Percentiles rank a stretch among this genome's conserved stretches.
phyloP scores from a whole-genome alignment of 2,113 vertebrate genomes.

The Strix aluco region DNA sequence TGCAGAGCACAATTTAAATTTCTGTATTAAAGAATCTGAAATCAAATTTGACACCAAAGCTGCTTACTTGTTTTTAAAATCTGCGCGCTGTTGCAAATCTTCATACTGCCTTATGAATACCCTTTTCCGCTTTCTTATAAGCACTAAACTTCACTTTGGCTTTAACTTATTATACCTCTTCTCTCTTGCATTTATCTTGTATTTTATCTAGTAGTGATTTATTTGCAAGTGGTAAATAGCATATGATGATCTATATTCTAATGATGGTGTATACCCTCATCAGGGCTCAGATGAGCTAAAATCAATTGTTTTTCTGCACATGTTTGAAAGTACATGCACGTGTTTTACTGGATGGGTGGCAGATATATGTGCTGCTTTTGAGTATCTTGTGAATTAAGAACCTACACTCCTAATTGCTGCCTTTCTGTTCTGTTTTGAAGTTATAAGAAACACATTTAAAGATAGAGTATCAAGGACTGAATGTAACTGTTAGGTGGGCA shows the following conservation, averaged over 20 bases:
- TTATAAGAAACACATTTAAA: background rate
- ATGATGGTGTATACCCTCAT: background rate
- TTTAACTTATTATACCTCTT: background rate
- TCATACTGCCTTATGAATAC: background rate
- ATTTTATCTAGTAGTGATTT: background rate
- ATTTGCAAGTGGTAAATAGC: background rate
- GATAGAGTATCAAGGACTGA: background rate
- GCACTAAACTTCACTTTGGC: background rate
- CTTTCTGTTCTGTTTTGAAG: background rate
- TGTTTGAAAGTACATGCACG: fast-evolving
- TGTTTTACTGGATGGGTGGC: background rate
- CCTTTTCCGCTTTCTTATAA: background rate
- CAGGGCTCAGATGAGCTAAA: background rate
- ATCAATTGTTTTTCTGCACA: background rate
- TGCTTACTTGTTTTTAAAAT: background rate
- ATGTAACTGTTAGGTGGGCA: background rate
- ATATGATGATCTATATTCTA: background rate
- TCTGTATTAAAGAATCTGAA: background rate
- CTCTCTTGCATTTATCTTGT: background rate
- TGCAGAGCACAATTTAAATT: background rate
- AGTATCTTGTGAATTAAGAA: background rate
- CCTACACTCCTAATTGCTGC: background rate
- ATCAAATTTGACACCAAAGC: background rate
- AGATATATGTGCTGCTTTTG: background rate
- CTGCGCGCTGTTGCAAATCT: background rate